phyloP scores from a whole-genome alignment of 2,113 vertebrate species.

The Chunga burmeisteri region DNA sequence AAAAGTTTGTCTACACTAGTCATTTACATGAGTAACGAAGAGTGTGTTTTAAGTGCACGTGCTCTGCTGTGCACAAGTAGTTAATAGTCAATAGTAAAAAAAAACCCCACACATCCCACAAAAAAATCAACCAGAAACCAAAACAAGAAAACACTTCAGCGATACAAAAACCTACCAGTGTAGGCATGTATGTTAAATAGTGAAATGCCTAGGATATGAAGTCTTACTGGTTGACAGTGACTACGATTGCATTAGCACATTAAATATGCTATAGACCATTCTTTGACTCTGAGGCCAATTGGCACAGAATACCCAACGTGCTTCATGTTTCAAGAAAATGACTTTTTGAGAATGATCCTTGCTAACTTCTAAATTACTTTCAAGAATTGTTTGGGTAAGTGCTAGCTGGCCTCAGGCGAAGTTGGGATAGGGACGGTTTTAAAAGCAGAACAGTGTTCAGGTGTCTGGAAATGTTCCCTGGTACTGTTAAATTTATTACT shows the following conservation, averaged over 20 bases:
- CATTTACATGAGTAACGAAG: background rate
- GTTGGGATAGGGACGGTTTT: background rate
- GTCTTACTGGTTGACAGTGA: background rate
- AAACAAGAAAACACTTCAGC: background rate
- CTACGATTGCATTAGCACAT: background rate
- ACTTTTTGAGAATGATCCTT: background rate
- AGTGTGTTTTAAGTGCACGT: background rate
- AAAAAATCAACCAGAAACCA: background rate
- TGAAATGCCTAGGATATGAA: background rate
- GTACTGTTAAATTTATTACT: background rate
- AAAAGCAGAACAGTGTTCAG: background rate
- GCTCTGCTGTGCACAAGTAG: background rate
- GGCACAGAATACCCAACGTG: background rate
- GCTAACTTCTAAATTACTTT: background rate
- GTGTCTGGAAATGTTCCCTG: background rate
- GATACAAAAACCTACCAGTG: background rate
- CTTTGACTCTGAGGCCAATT: background rate
- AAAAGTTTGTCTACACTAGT: background rate
- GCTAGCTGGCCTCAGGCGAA: background rate
- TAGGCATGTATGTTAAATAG: background rate
- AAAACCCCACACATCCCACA: rapidly evolving
- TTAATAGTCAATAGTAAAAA: background rate
- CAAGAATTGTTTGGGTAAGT: background rate
- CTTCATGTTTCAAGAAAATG: background rate
- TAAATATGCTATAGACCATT: background rate